These are phyloP conservation scores for Heterotilapia buettikoferi DNA, from an alignment of 2,113 vertebrate species.

Conservation along the genomic window DNA sequence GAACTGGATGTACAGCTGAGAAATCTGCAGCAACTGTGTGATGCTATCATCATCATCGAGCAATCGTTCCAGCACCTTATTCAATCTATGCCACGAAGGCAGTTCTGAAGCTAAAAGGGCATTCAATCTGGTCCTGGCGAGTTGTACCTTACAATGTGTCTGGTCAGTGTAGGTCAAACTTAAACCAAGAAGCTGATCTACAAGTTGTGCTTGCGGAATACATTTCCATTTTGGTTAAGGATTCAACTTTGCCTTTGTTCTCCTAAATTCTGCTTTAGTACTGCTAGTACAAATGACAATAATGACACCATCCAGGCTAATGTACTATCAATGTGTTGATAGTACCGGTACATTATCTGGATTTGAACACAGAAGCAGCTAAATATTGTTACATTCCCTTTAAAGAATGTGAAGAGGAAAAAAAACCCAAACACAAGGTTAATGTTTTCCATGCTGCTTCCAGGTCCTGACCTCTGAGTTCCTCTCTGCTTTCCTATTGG, in stretches of 20 bases:
- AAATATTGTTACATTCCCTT: not conserved
- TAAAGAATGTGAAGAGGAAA: not conserved
- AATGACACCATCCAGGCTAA: not conserved
- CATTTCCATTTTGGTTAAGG: too few relatives aligned
- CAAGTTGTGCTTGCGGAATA: not conserved
- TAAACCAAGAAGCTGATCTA: not conserved
- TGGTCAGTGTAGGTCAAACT: not conserved
- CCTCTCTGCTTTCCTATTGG: not conserved
- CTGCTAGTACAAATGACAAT: accelerated
- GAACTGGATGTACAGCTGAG: not conserved
- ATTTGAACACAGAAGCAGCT: not conserved
- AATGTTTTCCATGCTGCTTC: not conserved
- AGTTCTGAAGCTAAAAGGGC: not conserved
- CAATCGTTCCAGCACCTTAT: not conserved
- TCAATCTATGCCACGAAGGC: not conserved
- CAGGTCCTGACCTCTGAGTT: accelerated
- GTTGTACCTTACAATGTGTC: not conserved
- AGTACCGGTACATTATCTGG: not conserved
- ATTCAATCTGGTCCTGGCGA: not conserved
- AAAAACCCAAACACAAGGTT: accelerated
- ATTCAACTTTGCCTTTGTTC: not conserved
- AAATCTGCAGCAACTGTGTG: not conserved
- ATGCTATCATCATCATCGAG: not conserved
- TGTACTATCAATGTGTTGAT: not conserved
- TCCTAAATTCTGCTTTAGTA: not conserved